These are phyloP conservation scores for Cantharis lateralis DNA, from an alignment of 2,888 invertebrate species.

Conservation along the genomic window DNA sequence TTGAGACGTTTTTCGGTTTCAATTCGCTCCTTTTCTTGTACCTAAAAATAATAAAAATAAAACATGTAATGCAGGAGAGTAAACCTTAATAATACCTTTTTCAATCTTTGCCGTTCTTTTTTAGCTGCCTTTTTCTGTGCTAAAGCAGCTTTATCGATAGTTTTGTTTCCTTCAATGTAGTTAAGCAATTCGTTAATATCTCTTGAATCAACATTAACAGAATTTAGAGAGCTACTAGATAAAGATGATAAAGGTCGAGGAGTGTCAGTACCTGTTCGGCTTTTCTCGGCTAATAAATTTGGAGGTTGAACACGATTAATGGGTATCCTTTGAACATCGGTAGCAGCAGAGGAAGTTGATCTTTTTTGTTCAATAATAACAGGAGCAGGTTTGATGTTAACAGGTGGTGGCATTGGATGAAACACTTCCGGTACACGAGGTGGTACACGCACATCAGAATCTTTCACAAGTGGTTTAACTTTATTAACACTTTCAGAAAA, in stretches of 20 bases:
- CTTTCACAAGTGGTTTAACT: slow-evolving; percentile 5
- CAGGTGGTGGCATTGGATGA: slow-evolving; percentile 22
- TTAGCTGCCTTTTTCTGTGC: slow-evolving; percentile 77
- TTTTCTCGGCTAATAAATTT: background rate
- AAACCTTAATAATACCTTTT: slow-evolving; percentile 61
- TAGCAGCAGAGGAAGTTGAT: slow-evolving; percentile 1
- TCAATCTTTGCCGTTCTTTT: slow-evolving; percentile 78
- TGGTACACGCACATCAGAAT: slow-evolving; percentile 12
- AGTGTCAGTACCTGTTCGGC: background rate
- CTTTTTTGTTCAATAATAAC: slow-evolving; percentile 15
- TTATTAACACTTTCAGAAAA: slow-evolving; percentile 1
- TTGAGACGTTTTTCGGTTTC: slow-evolving; percentile 46
- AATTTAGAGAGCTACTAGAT: slow-evolving; percentile 26
- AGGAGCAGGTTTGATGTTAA: slow-evolving; percentile 29
- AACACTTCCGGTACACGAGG: slow-evolving; percentile 22
- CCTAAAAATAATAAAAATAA: slow-evolving; percentile 11
- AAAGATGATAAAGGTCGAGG: slow-evolving; percentile 16
- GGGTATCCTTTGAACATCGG: slow-evolving; percentile 11
- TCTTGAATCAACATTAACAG: slow-evolving; percentile 28
- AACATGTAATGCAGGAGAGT: background rate
- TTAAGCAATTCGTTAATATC: slow-evolving; percentile 53
- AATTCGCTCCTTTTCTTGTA: slow-evolving; percentile 20
- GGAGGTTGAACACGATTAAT: background rate
- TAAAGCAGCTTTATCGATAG: slow-evolving; percentile 47
- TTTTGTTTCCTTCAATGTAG: slow-evolving; percentile 53